These are phyloP conservation scores for Penaeus monodon DNA, from an alignment of 2,888 invertebrate species.

Conservation along the genomic window DNA sequence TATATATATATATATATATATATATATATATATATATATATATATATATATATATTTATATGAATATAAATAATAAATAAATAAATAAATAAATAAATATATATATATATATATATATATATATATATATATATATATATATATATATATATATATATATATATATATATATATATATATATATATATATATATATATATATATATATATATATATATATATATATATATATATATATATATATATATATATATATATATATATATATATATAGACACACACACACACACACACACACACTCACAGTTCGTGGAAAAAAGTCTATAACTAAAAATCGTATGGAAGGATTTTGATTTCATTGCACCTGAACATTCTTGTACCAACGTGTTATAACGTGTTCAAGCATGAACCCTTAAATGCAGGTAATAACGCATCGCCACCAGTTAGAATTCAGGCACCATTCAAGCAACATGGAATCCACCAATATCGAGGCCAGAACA, in stretches of 20 bases:
- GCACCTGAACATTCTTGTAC: too few species aligned
- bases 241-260: neutral
- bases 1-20: constrained; percentile 6
- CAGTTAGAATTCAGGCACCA: too few species aligned
- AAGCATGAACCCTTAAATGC: too few species aligned
- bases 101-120: constrained; percentile 18
- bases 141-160: constrained; percentile 18
- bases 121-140: constrained; percentile 21
- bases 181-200: constrained; percentile 18
- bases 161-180: constrained; percentile 6
- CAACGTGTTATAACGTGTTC: too few species aligned
- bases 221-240: neutral
- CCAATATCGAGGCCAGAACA: too few species aligned
- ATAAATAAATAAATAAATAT: neutral
- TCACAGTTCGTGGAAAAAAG: too few species aligned
- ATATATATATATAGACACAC: neutral
- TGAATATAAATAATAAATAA: neutral
- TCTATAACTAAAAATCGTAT: too few species aligned
- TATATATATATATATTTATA: constrained; percentile 9
- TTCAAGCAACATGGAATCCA: too few species aligned
- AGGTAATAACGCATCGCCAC: too few species aligned
- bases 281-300: too few species aligned
- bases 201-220: constrained; percentile 12
- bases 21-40: constrained; percentile 12
- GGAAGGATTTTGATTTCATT: too few species aligned